Evolutionary conservation across 2,113 vertebrate species (phyloP), one percentile per base, ranked within the genome.

Genomic region (Sapayoa aenigma): DNA sequence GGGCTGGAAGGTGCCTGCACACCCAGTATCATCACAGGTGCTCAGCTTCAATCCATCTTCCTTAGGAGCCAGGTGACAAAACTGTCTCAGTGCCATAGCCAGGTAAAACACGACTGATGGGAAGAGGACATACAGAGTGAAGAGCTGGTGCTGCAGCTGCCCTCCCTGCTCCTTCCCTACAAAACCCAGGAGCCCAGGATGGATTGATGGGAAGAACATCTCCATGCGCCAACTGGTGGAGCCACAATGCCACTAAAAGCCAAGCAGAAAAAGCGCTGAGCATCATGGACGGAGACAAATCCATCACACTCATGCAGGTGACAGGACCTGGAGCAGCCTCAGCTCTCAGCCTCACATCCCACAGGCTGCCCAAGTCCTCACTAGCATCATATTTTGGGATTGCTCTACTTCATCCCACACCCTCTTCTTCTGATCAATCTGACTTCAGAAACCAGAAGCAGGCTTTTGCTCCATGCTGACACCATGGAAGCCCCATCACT

Each of bases 11-110:
- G 87, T 91, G 89, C 78, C 84, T 75, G 78, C 71, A 94, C 91
- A 95, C 81, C 87, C 83, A 58, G 72, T 65, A 87, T 33, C 41
- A 73, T 79, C 9, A 2, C 90, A 95, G 83, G 92, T 89, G 62
- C 87, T 77, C 4, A 4, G 82, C 74, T 87, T 91, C 58, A 14
- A 95, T 96, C 84, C 55, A 85, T 97, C 95, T 95, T 96, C 78
- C 94, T 90, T 73, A 93, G 87, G 71, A 89, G 53, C 66, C 44
- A 22, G 90, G 69, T 83, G 89, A 95, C 94, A 95, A 80, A 84
- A 79, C n/a, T 3, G 67, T 66, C 84, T 82, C 27, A 0, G 71
- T 4, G 8, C 84, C 1, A 0, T 1, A 41, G 82, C 67, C 78
- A 52, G 71, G 85, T 72, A 37, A 75, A 86, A 75, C 60, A 74